These are phyloP conservation scores for Pampusana beccarii DNA, from an alignment of 2,113 vertebrate genomes.

Conservation along the genomic window DNA sequence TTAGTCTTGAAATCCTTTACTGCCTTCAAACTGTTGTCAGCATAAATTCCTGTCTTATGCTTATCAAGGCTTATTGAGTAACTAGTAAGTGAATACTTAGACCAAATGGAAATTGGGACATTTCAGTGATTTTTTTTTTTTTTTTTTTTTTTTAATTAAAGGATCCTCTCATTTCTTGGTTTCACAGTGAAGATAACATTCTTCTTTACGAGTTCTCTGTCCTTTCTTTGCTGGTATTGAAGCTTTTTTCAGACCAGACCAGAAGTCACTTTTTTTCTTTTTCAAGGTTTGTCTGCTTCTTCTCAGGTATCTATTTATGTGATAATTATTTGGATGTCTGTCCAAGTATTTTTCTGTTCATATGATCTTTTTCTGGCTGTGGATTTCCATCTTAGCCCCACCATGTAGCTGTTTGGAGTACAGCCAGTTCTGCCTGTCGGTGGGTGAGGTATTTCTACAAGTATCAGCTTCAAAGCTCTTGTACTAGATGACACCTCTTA, in stretches of 20 bases:
- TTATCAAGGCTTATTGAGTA: background rate
- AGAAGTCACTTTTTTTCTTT: background rate
- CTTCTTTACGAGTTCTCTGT: background rate
- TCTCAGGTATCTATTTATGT: background rate
- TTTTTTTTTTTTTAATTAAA: background rate
- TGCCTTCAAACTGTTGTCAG: background rate
- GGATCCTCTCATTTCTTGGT: background rate
- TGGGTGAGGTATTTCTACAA: background rate
- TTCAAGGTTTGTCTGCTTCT: background rate
- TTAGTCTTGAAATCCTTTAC: background rate
- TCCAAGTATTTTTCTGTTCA: background rate
- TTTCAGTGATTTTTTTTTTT: background rate
- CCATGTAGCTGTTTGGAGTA: background rate
- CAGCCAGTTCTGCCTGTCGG: background rate
- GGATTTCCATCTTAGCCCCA: background rate
- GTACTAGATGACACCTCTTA: background rate
- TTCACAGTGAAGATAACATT: background rate
- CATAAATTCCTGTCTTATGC: background rate
- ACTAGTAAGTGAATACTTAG: background rate
- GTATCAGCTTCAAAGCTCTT: background rate
- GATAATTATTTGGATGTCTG: background rate
- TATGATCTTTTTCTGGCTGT: background rate
- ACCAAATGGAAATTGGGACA: background rate
- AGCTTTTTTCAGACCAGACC: background rate
- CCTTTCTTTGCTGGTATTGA: background rate